Conservation (phyloP, 2,888 invertebrate species). For the Hoplodrina ambigua region DNA sequence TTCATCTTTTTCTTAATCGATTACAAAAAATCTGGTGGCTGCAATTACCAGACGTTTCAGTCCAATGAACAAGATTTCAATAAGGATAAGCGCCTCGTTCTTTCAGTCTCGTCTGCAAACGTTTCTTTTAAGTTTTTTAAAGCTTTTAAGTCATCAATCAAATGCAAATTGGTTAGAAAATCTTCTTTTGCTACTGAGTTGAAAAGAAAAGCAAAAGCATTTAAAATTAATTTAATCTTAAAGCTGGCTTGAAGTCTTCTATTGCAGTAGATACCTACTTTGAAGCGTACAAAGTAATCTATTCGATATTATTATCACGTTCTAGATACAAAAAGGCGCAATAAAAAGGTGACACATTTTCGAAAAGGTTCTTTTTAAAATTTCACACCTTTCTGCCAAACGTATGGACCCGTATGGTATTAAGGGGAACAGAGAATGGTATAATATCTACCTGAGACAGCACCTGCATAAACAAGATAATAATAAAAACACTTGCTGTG, state of each 20-base stretch:
- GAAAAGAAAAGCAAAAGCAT: not conserved
- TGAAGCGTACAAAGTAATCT: not conserved
- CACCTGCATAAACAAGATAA: constrained; percentile 44
- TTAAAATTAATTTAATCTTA: constrained; percentile 2
- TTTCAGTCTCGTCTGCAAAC: constrained; percentile 19
- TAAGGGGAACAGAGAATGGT: constrained; percentile 14
- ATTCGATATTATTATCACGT: not conserved
- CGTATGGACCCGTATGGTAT: constrained; percentile 5
- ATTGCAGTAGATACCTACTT: not conserved
- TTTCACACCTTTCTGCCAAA: constrained; percentile 29
- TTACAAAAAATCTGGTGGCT: constrained; percentile 37
- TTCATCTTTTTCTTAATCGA: constrained; percentile 1
- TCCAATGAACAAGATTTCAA: constrained; percentile 50
- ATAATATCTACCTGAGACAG: constrained; percentile 31
- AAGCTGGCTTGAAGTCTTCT: not conserved
- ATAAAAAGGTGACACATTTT: constrained; percentile 1
- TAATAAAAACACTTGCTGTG: constrained; percentile 34
- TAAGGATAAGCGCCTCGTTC: constrained; percentile 20
- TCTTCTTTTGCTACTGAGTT: not conserved
- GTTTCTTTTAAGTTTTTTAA: not conserved
- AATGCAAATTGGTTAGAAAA: constrained; percentile 9
- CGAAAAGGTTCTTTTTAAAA: not conserved
- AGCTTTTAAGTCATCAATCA: constrained; percentile 34
- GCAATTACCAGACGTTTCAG: constrained; percentile 55
- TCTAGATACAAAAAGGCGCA: constrained; percentile 10